A percentile compares a stretch with the other conserved stretches of the same genome.
Conservation (phyloP, 92 coral and sea anemone species). For the Epizoanthus illoricatus region DNA sequence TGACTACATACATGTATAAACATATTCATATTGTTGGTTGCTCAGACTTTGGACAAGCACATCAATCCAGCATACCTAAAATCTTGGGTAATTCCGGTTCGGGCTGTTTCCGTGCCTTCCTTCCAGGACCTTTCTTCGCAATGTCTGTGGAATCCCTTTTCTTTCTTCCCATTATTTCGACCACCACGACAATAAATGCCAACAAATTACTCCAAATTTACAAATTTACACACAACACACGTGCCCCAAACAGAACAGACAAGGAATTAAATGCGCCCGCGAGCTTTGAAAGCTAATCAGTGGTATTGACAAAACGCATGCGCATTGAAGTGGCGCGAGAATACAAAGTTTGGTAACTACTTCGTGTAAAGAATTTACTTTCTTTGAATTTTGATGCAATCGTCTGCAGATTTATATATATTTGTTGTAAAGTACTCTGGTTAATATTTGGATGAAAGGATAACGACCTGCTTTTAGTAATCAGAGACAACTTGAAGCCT, state of each 20-base stretch:
- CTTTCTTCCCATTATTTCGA: constrained; percentile 59
- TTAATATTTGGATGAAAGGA: no score
- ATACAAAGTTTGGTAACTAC: no score
- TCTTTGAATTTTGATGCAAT: not conserved
- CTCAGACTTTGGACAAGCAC: no score
- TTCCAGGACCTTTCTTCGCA: constrained; percentile 90
- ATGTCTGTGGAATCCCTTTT: constrained; percentile 49
- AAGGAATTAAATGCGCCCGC: not conserved
- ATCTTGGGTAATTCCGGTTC: constrained; percentile 71
- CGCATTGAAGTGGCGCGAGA: constrained; percentile 38
- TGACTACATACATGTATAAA: no score
- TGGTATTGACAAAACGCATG: not conserved
- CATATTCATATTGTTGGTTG: no score
- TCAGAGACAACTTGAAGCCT: no score
- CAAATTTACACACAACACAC: not conserved
- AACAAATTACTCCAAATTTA: not conserved
- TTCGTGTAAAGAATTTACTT: no score
- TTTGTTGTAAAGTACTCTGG: no score
- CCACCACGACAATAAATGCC: not conserved
- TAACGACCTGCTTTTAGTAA: no score
- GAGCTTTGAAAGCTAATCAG: not conserved
- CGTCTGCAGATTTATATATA: not conserved
- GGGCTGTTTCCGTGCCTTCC: constrained; percentile 86
- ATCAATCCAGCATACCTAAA: constrained; percentile 53
- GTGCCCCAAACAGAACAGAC: not conserved